Percentiles rank a stretch among this genome's conserved stretches.
Evolutionary conservation across 2,113 vertebrate genomes (phyloP).

Genomic region (Polypterus bichir): DNA sequence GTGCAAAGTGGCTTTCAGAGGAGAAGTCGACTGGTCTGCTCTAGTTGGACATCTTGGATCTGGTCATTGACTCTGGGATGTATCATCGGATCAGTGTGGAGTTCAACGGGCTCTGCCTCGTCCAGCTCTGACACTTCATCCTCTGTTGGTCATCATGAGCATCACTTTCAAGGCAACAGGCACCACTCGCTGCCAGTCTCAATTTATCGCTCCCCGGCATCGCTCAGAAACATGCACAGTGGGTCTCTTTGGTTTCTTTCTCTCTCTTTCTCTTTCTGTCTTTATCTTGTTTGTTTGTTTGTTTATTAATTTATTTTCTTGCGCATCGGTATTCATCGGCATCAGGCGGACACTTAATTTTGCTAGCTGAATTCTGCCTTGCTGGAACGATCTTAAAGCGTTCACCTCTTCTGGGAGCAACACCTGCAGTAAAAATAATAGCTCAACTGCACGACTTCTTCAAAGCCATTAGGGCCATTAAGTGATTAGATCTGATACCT

Average conservation of each 20-base stretch:
- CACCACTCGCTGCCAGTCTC: slow-evolving; percentile 77
- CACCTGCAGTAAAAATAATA: slow-evolving; percentile 21
- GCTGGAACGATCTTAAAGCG: background rate
- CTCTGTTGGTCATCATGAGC: slow-evolving; percentile 58
- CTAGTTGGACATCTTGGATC: slow-evolving; percentile 55
- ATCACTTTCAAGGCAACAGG: slow-evolving; percentile 67
- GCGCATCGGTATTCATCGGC: background rate
- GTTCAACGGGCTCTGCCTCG: slow-evolving; percentile 58
- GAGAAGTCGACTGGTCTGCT: slow-evolving; percentile 6
- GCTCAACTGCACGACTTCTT: slow-evolving; percentile 33
- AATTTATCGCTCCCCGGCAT: slow-evolving; percentile 85
- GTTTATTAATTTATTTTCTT: background rate
- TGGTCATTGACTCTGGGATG: slow-evolving; percentile 74
- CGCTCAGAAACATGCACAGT: slow-evolving; percentile 85
- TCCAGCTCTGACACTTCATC: slow-evolving; percentile 55
- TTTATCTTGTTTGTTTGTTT: slow-evolving; percentile 24
- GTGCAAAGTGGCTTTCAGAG: slow-evolving; percentile 48
- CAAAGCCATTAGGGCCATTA: slow-evolving; percentile 22
- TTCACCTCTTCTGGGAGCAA: slow-evolving; percentile 8
- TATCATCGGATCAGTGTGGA: slow-evolving; percentile 64
- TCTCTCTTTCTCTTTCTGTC: slow-evolving; percentile 1
- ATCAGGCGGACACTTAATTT: background rate
- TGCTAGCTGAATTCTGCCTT: background rate
- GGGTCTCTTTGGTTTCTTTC: slow-evolving; percentile 45
- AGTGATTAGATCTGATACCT: slow-evolving; percentile 19